These are phyloP conservation scores for Champsocephalus gunnari DNA, from an alignment of 2,797 vertebrate species.

Conservation along the genomic window DNA sequence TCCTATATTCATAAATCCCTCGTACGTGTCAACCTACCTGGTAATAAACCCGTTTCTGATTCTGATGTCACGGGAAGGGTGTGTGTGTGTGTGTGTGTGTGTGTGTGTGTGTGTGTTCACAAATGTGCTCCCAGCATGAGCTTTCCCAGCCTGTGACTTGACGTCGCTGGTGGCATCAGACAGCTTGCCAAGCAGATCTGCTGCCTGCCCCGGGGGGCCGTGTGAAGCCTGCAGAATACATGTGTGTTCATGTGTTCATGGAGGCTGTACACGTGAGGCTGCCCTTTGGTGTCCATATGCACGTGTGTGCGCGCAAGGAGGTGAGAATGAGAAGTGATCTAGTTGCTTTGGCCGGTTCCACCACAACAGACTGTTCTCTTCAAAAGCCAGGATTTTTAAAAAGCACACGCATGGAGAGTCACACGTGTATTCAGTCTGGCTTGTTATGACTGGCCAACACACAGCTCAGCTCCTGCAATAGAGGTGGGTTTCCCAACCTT, in stretches of 20 bases:
- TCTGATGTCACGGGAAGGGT: no score
- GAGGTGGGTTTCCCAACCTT: background rate
- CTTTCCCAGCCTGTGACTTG: slow-evolving; percentile 66
- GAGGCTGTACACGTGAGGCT: slow-evolving; percentile 12
- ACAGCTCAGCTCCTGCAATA: slow-evolving; percentile 1
- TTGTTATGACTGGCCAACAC: background rate
- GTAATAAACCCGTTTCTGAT: no score
- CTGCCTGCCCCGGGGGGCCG: slow-evolving; percentile 65
- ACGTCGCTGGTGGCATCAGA: slow-evolving; percentile 69
- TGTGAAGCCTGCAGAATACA: slow-evolving; percentile 58
- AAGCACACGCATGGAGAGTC: slow-evolving; percentile 5
- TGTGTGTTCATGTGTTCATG: slow-evolving; percentile 33
- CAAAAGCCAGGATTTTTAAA: slow-evolving; percentile 53
- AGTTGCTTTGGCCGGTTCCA: slow-evolving; percentile 50
- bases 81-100: no score
- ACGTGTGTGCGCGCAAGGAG: slow-evolving; percentile 31
- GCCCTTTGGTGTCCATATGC: background rate
- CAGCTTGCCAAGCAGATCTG: slow-evolving; percentile 77
- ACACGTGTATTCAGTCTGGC: no score
- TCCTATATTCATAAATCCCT: no score
- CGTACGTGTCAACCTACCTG: no score
- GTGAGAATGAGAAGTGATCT: slow-evolving; percentile 41
- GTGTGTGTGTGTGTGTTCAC: slow-evolving; percentile 36
- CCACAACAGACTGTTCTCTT: slow-evolving; percentile 69
- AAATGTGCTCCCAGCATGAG: slow-evolving; percentile 65